Conservation (phyloP, 2,888 invertebrate genomes). For the Hyles lineata region DNA sequence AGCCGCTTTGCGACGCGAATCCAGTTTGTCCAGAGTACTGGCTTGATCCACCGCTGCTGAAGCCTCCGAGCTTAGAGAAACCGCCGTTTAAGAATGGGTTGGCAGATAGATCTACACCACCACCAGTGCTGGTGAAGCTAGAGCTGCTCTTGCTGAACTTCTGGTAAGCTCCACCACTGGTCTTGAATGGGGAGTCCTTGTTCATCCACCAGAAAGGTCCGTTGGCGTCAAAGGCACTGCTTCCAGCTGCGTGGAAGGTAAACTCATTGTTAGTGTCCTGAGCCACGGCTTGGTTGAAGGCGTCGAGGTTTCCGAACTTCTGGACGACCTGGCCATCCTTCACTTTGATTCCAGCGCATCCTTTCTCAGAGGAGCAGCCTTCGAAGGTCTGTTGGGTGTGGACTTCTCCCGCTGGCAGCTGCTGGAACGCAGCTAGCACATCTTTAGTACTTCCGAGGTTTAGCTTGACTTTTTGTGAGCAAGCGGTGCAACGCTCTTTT, state of each 20-base stretch:
- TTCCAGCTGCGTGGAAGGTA: slow-evolving; percentile 70
- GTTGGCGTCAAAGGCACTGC: slow-evolving; percentile 41
- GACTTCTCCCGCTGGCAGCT: slow-evolving; percentile 63
- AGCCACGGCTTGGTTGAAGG: slow-evolving; percentile 67
- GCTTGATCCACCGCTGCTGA: slow-evolving; percentile 40
- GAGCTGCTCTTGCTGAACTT: slow-evolving; percentile 68
- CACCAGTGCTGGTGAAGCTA: slow-evolving; percentile 57
- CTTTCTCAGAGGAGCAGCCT: slow-evolving; percentile 73
- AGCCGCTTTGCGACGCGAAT: slow-evolving; percentile 35
- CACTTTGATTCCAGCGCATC: slow-evolving; percentile 78
- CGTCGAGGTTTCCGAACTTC: slow-evolving; percentile 71
- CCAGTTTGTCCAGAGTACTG: slow-evolving; percentile 41
- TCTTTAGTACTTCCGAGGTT: slow-evolving; percentile 63
- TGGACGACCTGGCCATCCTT: slow-evolving; percentile 76
- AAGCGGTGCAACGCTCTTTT: slow-evolving; percentile 69
- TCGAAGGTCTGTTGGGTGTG: slow-evolving; percentile 77
- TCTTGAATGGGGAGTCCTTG: slow-evolving; percentile 84
- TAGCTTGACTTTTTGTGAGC: slow-evolving; percentile 51
- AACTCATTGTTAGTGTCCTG: slow-evolving; percentile 66
- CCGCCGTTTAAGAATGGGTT: slow-evolving; percentile 71
- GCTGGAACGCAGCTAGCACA: slow-evolving; percentile 62
- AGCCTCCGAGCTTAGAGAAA: slow-evolving; percentile 48
- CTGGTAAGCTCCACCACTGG: slow-evolving; percentile 61
- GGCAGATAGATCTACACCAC: slow-evolving; percentile 51
- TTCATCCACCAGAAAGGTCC: slow-evolving; percentile 87